Evolutionary conservation across 53 echinoderm and acorn worm genomes (phyloP).

Genomic region (Temnopleurus reevesii): DNA sequence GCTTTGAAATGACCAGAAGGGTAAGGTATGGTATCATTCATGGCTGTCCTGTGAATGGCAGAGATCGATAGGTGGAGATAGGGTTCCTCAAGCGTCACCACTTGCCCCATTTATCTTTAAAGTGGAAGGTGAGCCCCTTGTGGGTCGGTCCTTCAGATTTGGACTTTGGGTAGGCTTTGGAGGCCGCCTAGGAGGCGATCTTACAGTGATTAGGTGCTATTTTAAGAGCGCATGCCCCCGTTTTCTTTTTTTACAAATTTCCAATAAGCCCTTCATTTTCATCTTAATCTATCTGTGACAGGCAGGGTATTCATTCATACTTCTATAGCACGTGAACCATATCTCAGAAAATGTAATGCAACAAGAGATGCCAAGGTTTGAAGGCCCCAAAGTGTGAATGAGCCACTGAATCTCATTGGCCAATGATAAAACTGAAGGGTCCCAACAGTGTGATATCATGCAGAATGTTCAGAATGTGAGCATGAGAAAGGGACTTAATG

Average conservation of each 20-base stretch:
- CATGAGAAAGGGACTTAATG: too few species aligned
- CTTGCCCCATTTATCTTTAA: conserved; percentile 11
- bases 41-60: not conserved
- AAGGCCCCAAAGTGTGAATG: too few species aligned
- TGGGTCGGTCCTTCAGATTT: not conserved
- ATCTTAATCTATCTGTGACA: too few species aligned
- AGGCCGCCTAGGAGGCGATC: not conserved
- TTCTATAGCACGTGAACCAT: too few species aligned
- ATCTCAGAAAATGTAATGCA: not conserved
- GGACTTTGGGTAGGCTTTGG: not conserved
- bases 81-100: not conserved
- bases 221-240: not conserved
- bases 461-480: too few species aligned
- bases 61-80: not conserved
- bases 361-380: too few species aligned
- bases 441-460: too few species aligned
- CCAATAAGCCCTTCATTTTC: not conserved
- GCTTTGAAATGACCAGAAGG: not conserved
- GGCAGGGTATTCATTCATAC: too few species aligned
- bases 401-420: too few species aligned
- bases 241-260: not conserved
- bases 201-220: not conserved
- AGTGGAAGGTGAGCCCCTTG: not conserved
- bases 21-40: not conserved
- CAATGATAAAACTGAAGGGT: too few species aligned